These are phyloP conservation scores for Diachasma alloeum DNA, from an alignment of 1,140 invertebrate species.

Conservation along the genomic window DNA sequence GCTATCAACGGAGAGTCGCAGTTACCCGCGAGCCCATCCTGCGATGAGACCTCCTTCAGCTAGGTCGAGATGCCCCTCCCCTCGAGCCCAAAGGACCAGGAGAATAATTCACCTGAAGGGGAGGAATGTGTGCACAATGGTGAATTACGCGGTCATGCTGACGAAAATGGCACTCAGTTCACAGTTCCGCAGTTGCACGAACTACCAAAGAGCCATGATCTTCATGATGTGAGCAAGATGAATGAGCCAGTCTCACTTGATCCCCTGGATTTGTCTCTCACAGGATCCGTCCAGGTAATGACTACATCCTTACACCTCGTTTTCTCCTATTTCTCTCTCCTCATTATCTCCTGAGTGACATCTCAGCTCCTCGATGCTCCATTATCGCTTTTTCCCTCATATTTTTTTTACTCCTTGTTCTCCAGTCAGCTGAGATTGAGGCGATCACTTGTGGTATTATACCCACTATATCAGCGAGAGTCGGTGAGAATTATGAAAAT, in stretches of 20 bases:
- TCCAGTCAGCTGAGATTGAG: slow-evolving; percentile 34
- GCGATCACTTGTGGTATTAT: slow-evolving; percentile 33
- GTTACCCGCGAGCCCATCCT: slow-evolving; percentile 55
- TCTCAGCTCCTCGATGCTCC: not conserved
- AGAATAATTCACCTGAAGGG: slow-evolving; percentile 14
- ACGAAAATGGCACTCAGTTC: not conserved
- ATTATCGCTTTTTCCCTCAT: not conserved
- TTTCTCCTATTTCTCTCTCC: not conserved
- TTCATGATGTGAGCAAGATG: not conserved
- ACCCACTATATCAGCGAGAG: slow-evolving; percentile 38
- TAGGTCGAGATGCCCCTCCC: slow-evolving; percentile 45
- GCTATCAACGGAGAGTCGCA: slow-evolving; percentile 37
- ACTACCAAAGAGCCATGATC: not conserved
- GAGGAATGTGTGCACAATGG: slow-evolving; percentile 33
- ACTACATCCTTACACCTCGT: not conserved
- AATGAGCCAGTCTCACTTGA: not conserved
- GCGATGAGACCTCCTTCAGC: slow-evolving; percentile 63
- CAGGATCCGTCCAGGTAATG: not conserved
- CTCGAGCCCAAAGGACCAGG: slow-evolving; percentile 34
- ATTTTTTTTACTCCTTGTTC: slow-evolving; percentile 6
- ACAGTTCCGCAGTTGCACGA: slow-evolving; percentile 29
- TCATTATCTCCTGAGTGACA: too few species aligned
- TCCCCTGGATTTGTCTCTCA: not conserved
- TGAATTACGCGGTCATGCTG: slow-evolving; percentile 40
- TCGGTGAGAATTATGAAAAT: slow-evolving; percentile 22